Conservation (phyloP, 2,797 vertebrate genomes). For the Botia almorhae region DNA sequence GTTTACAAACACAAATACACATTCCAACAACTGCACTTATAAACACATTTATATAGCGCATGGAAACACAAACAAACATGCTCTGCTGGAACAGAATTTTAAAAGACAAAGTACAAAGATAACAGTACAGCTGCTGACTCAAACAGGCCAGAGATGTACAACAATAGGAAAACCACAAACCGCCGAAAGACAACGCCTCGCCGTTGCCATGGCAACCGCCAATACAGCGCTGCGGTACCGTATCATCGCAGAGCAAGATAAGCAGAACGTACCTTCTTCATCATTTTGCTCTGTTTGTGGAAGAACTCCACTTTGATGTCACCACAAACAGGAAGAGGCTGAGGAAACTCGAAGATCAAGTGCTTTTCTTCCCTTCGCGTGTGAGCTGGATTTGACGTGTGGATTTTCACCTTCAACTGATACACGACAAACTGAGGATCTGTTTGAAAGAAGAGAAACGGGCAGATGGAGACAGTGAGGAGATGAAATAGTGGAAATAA, state of each 20-base stretch:
- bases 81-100: background rate
- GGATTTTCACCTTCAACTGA: conserved; percentile 98
- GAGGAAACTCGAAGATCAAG: conserved; percentile 97
- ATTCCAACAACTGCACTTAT: conserved; percentile 25
- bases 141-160: background rate
- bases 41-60: conserved; percentile 21
- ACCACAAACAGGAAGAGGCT: conserved; percentile 95
- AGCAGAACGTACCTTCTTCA: conserved; percentile 93
- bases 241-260: background rate
- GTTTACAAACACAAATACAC: conserved; percentile 48
- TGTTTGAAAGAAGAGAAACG: conserved; percentile 68
- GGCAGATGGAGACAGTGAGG: conserved; percentile 32
- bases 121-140: background rate
- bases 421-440: conserved; percentile 99
- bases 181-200: background rate
- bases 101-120: background rate
- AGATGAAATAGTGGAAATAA: conserved; percentile 6
- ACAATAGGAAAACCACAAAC: conserved; percentile 34
- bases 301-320: conserved; percentile 99
- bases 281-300: conserved; percentile 99
- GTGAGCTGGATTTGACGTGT: conserved; percentile 94
- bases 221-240: background rate
- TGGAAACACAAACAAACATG: background rate
- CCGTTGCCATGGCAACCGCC: background rate
- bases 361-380: conserved; percentile 96